These are phyloP conservation scores for Chloromyia formosa DNA, from an alignment of 2,888 invertebrate species.

Conservation along the genomic window DNA sequence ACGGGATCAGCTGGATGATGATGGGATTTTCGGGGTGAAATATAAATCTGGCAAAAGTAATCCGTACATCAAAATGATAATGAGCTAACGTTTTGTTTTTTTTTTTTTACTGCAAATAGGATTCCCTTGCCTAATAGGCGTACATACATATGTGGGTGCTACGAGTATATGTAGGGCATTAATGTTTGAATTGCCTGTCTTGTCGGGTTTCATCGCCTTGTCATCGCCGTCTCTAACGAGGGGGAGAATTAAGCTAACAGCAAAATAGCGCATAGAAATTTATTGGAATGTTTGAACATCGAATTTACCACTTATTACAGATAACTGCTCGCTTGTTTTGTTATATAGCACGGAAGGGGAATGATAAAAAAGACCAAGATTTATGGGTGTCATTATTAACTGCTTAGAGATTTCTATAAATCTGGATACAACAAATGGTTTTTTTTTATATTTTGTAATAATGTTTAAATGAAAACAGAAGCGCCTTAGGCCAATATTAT, in stretches of 20 bases:
- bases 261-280: not conserved
- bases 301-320: slow-evolving; percentile 33
- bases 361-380: not conserved
- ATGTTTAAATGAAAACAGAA: not conserved
- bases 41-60: slow-evolving; percentile 39
- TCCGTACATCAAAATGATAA: slow-evolving; percentile 44
- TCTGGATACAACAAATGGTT: not conserved
- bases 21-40: slow-evolving; percentile 43
- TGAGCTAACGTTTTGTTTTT: slow-evolving; percentile 36
- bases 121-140: slow-evolving; percentile 34
- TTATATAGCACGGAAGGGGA: not conserved
- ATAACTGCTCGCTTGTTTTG: slow-evolving; percentile 4
- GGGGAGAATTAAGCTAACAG: slow-evolving; percentile 18
- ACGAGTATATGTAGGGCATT: not conserved
- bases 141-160: slow-evolving; percentile 3
- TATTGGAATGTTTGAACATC: slow-evolving; percentile 35
- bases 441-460: not conserved
- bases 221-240: not conserved
- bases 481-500: not conserved
- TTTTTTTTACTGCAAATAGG: slow-evolving; percentile 42
- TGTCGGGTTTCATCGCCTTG: not conserved
- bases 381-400: not conserved
- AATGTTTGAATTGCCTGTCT: slow-evolving; percentile 21
- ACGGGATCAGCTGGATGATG: slow-evolving; percentile 44
- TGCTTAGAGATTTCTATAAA: not conserved